Evolutionary conservation across 1,140 invertebrate species (phyloP).

Genomic region (Drosophila orosa): DNA sequence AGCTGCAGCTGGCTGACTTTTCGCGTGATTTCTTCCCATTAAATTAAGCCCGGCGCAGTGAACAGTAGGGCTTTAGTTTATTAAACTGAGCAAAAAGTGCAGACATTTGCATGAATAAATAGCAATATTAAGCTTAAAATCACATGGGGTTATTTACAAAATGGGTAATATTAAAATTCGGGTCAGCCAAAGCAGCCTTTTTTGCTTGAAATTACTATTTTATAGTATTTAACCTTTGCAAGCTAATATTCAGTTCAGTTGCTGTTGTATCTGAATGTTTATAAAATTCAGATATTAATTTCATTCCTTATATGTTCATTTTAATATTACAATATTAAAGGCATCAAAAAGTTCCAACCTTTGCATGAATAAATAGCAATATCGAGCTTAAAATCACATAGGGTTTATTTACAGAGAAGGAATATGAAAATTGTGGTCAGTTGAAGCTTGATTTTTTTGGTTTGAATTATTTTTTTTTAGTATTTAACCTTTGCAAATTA

Average conservation of each 20-base stretch:
- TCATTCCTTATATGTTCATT: too few relatives aligned
- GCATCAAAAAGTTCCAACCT: neutral
- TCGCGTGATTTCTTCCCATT: conserved; percentile 20
- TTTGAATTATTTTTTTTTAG: neutral
- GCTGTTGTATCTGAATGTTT: too few relatives aligned
- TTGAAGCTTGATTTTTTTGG: neutral
- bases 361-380: conserved; percentile 12
- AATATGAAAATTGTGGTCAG: neutral
- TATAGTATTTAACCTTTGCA: too few relatives aligned
- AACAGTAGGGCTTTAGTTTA: neutral
- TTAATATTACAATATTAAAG: too few relatives aligned
- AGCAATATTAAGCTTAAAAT: conserved; percentile 12
- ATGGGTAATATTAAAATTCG: too few relatives aligned
- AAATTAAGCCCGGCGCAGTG: neutral
- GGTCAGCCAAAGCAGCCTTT: too few relatives aligned
- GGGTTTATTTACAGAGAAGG: neutral
- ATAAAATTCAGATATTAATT: too few relatives aligned
- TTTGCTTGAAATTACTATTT: too few relatives aligned
- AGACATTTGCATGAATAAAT: conserved; percentile 10
- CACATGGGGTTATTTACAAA: neutral
- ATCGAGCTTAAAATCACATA: conserved; percentile 8
- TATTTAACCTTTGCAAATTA: neutral
- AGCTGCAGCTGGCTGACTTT: conserved; percentile 7
- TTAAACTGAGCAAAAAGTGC: neutral
- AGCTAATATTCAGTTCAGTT: too few relatives aligned